Conservation (phyloP, 2,113 vertebrate species). For the Pheucticus melanocephalus region DNA sequence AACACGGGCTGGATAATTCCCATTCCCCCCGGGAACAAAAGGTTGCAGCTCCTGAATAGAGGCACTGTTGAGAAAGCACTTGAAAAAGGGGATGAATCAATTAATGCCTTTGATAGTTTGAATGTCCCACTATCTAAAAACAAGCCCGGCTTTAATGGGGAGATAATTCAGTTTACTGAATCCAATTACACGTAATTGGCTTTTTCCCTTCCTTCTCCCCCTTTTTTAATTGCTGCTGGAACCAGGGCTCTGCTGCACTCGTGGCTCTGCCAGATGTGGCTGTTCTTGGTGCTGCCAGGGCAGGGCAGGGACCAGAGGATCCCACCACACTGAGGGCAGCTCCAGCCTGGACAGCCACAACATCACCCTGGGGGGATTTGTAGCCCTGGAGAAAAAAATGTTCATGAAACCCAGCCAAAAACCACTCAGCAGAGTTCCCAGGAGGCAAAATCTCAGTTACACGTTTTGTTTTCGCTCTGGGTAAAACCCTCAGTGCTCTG, state of each 20-base stretch:
- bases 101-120: slow-evolving; percentile 61
- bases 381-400: background rate
- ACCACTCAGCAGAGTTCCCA: background rate
- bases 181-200: slow-evolving; percentile 61
- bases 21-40: slow-evolving; percentile 28
- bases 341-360: background rate
- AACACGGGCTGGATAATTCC: slow-evolving; percentile 25
- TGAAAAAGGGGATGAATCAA: slow-evolving; percentile 57
- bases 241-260: background rate
- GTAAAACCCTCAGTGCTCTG: background rate
- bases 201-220: background rate
- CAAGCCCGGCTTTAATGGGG: slow-evolving; percentile 48
- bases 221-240: background rate
- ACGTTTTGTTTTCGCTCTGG: background rate
- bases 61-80: slow-evolving; percentile 50
- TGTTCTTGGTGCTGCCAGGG: background rate
- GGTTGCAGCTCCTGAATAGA: slow-evolving; percentile 38
- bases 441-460: background rate
- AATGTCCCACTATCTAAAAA: slow-evolving; percentile 56
- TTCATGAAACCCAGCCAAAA: background rate
- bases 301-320: background rate
- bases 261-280: background rate
- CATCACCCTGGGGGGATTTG: background rate
- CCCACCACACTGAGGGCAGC: background rate
- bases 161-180: slow-evolving; percentile 68